Base-by-base conservation (phyloP, 2,113 vertebrate species). In the Theristicus caerulescens region DNA sequence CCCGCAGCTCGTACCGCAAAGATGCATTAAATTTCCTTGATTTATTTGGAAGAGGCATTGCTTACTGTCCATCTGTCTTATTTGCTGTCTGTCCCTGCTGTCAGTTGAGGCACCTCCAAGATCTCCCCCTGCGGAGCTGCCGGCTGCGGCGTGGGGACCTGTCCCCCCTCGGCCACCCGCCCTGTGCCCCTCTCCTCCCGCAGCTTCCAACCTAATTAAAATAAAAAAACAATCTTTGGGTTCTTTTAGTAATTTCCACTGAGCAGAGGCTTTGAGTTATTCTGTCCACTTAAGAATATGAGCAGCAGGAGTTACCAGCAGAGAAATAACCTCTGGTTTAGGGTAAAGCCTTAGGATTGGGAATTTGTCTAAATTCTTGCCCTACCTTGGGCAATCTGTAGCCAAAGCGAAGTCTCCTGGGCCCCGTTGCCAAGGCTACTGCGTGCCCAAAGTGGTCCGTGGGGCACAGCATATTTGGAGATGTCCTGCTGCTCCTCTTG, bases 11-110 rank as follows among this genome's bases (percentile, higher is more conserved):
- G 2, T 6, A 0, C 13, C 51, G 1, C 1, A 0, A 4, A 9
- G n/a, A 15, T 1, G 0, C 5, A 0, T 13, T 26, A 3, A 11
- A 15, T 47, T 38, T 49, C 27, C 36, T 13, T 6, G 7, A 1
- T 29, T 20, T 5, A 0, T 2, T 10, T 61, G 59, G 49, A 16
- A 29, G 34, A 16, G 47, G 19, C 19, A 0, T 13, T 6, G 26
- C 44, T 54, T 5, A 6, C 40, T 7, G 16, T 13, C 46, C 13
- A 0, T 25, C 0, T 25, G 13, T 15, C 29, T 6, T 18, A 0
- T 10, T 32, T 22, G 2, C 24, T 52, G 11, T 7, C 51, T 8
- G 10, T 24, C 58, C n/a, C 38, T 2, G 24, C 27, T 10, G 13
- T 11, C 11, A 1, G 38, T 3, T 4, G 84, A 25, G 72, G 44